Evolutionary conservation across 2,113 vertebrate species (phyloP).

Genomic region (Hassar affinis): DNA sequence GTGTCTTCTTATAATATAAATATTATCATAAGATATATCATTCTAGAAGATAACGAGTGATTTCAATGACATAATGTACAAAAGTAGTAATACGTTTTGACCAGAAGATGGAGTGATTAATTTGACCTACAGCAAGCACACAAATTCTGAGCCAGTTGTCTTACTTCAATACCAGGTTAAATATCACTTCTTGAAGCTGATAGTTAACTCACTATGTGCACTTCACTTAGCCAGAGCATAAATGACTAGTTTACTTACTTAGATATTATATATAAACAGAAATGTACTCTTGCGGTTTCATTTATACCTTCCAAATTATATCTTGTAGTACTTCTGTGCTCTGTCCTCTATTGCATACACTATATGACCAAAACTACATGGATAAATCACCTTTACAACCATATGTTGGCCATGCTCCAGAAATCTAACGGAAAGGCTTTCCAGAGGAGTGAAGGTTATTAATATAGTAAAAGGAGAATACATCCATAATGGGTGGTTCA

Average conservation of each 20-base stretch:
- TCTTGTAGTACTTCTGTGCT: not conserved
- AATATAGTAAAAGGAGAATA: not conserved
- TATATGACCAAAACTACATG: not conserved
- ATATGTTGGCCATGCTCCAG: not conserved
- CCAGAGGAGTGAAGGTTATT: not conserved
- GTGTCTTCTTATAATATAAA: not conserved
- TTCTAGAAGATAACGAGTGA: not conserved
- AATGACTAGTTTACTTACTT: not conserved
- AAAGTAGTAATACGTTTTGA: conserved; percentile 10
- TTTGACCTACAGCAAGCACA: conserved; percentile 5
- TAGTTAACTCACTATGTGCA: not conserved
- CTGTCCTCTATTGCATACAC: not conserved
- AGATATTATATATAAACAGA: not conserved
- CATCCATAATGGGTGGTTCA: not conserved
- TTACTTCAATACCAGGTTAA: not conserved
- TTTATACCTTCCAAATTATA: not conserved
- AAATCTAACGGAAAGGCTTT: not conserved
- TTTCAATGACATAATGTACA: not conserved
- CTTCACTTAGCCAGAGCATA: not conserved
- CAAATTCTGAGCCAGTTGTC: not conserved
- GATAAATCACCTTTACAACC: not conserved
- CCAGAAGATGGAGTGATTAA: conserved; percentile 46
- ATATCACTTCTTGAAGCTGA: not conserved
- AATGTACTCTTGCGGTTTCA: not conserved
- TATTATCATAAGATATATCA: not conserved